Conservation (phyloP, 2,113 vertebrate genomes). For the Aphyosemion australe region DNA sequence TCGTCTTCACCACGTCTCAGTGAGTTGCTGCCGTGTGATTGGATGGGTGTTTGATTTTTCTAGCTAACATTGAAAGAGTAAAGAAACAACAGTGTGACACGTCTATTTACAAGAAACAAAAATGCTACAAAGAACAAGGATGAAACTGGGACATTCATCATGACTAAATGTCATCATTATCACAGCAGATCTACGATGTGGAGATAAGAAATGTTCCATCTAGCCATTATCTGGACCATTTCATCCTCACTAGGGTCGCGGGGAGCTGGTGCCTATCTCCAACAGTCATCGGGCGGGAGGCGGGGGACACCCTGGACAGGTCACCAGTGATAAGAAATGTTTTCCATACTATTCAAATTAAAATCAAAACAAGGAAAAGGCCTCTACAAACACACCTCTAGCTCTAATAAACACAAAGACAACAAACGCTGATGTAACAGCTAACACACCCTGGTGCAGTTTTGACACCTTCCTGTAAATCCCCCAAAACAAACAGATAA, state of each 20-base stretch:
- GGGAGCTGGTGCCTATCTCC: no score
- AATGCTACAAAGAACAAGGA: background rate
- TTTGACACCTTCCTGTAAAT: constrained; percentile 49
- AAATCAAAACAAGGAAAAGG: background rate
- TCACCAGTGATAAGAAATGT: background rate
- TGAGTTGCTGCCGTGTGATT: no score
- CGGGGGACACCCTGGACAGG: no score
- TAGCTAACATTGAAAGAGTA: no score
- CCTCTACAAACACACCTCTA: constrained; percentile 1
- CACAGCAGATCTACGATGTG: background rate
- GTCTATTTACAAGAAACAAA: background rate
- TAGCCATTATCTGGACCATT: no score
- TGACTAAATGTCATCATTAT: background rate
- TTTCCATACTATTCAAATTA: background rate
- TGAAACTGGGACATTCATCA: constrained; percentile 20
- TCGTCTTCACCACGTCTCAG: no score
- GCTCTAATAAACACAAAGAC: constrained; percentile 5
- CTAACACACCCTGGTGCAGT: constrained; percentile 38
- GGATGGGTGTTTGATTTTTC: no score
- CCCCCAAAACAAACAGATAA: constrained; percentile 24
- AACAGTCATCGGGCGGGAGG: no score
- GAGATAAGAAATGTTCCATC: background rate
- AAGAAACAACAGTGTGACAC: constrained; percentile 11
- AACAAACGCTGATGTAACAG: constrained; percentile 23
- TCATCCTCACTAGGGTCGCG: no score